Evolutionary conservation across 2,797 vertebrate genomes (phyloP).

Genomic region (Chiloscyllium punctatum): DNA sequence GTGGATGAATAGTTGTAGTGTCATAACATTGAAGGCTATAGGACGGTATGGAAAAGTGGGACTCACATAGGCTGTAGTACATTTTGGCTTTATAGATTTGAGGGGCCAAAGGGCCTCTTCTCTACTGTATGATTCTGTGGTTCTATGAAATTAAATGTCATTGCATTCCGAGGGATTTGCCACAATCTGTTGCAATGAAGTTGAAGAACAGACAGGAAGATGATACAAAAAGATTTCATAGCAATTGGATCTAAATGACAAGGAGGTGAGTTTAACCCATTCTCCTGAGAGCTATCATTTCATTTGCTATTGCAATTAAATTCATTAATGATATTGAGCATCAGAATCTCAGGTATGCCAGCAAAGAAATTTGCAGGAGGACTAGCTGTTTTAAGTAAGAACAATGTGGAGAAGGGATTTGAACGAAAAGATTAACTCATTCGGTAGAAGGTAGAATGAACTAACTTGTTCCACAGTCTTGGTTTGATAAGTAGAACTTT

Average conservation of each 20-base stretch:
- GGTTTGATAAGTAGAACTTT: background rate
- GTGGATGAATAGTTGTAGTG: too few relatives aligned
- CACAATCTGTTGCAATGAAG: background rate
- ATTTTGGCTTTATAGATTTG: too few relatives aligned
- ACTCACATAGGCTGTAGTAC: too few relatives aligned
- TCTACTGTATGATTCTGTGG: too few relatives aligned
- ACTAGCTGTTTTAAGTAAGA: background rate
- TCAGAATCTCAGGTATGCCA: background rate
- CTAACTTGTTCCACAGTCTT: background rate
- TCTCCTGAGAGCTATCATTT: background rate
- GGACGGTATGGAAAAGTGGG: too few relatives aligned
- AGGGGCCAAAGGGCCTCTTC: too few relatives aligned
- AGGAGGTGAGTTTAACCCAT: background rate
- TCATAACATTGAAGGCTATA: too few relatives aligned
- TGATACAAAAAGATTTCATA: background rate
- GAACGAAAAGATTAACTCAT: background rate
- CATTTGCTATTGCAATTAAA: background rate
- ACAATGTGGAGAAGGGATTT: background rate
- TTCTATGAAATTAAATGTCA: background rate
- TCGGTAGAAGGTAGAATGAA: background rate
- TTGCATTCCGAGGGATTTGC: background rate
- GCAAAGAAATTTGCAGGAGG: background rate
- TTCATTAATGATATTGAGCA: background rate
- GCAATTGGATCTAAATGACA: background rate
- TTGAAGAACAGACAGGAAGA: background rate